Evolutionary conservation across 2,888 invertebrate genomes (phyloP).

Genomic region (Tetragonula carbonaria): DNA sequence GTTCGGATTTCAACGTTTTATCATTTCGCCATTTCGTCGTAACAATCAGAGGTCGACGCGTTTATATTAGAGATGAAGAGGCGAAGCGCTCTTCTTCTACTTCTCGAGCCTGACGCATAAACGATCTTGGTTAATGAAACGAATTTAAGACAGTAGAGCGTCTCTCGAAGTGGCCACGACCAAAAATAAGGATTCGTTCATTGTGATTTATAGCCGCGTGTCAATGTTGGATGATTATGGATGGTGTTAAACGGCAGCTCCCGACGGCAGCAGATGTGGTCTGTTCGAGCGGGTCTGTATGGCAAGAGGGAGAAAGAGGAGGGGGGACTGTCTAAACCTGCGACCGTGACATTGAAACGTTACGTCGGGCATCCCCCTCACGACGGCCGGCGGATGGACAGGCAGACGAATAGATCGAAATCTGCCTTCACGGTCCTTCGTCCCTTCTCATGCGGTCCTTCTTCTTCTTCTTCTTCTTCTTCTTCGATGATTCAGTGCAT

Average conservation of each 20-base stretch:
- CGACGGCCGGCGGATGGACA: slow-evolving; percentile 62
- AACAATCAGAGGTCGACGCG: neutral
- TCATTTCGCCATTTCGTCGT: neutral
- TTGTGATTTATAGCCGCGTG: slow-evolving; percentile 46
- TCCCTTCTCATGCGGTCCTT: slow-evolving; percentile 50
- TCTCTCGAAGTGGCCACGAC: neutral
- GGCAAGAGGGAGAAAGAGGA: slow-evolving; percentile 34
- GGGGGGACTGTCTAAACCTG: slow-evolving; percentile 56
- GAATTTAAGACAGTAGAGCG: neutral
- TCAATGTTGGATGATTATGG: slow-evolving; percentile 53
- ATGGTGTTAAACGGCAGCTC: slow-evolving; percentile 53
- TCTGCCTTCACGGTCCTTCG: slow-evolving; percentile 56
- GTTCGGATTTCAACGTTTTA: neutral
- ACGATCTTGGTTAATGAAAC: neutral
- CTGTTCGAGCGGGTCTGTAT: slow-evolving; percentile 57
- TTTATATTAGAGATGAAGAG: neutral
- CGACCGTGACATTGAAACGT: slow-evolving; percentile 72
- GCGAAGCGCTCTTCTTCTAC: neutral
- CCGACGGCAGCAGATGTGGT: slow-evolving; percentile 51
- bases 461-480: slow-evolving; percentile 31
- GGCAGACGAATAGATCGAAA: slow-evolving; percentile 64
- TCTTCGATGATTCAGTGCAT: slow-evolving; percentile 41
- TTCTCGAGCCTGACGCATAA: neutral
- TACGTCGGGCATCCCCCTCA: slow-evolving; percentile 66
- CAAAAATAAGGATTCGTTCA: slow-evolving; percentile 42